Evolutionary conservation across 1,140 invertebrate genomes (phyloP).

Genomic region (Zaprionus nigranus): DNA sequence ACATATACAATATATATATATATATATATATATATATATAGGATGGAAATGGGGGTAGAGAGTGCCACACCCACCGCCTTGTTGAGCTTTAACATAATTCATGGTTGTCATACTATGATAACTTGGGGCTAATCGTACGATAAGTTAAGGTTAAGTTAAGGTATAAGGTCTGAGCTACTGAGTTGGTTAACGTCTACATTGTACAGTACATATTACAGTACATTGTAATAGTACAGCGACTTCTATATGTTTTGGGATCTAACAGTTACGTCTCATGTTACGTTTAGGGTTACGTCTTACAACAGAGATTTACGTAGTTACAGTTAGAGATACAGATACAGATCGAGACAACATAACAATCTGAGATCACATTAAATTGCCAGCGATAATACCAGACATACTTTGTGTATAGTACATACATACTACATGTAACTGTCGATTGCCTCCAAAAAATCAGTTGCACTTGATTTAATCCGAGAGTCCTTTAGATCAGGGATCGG

Average conservation of each 20-base stretch:
- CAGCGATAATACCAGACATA: slow-evolving; percentile 11
- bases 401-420: neutral
- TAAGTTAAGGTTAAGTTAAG: slow-evolving; percentile 7
- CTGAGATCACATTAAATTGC: slow-evolving; percentile 49
- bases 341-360: slow-evolving; percentile 30
- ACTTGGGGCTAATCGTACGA: slow-evolving; percentile 16
- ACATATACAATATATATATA: neutral
- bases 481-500: neutral
- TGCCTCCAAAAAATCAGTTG: slow-evolving; percentile 41
- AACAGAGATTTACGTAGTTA: slow-evolving; percentile 19
- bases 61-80: slow-evolving; percentile 34
- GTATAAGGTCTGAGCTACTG: slow-evolving; percentile 31
- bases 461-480: slow-evolving; percentile 16
- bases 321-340: slow-evolving; percentile 26
- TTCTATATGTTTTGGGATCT: slow-evolving; percentile 18
- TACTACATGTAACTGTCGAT: slow-evolving; percentile 6
- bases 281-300: neutral
- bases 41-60: neutral
- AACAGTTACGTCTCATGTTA: slow-evolving; percentile 20
- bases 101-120: slow-evolving; percentile 7
- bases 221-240: slow-evolving; percentile 24
- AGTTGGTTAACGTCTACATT: slow-evolving; percentile 19
- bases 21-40: slow-evolving; percentile 1
- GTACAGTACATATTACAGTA: neutral
- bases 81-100: slow-evolving; percentile 47